Conservation (phyloP, 2,113 vertebrate genomes). For the Vidua macroura region DNA sequence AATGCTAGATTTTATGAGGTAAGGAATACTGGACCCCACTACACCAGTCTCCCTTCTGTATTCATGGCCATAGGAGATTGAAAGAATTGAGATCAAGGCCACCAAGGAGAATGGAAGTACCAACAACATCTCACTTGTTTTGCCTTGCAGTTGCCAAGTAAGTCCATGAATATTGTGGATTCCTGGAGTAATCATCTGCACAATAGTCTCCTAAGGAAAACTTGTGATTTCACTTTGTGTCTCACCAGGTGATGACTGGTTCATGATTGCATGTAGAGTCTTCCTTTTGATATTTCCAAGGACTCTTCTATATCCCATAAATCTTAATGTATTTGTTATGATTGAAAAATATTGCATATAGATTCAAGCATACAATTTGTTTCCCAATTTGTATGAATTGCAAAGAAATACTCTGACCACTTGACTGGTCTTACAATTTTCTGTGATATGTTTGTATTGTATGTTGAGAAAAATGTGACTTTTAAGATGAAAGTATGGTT, state of each 20-base stretch:
- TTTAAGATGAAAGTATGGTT: slow-evolving; percentile 1
- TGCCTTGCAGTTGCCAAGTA: neutral
- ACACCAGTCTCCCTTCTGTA: neutral
- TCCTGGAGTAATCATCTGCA: neutral
- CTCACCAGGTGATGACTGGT: neutral
- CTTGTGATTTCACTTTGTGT: rapidly evolving
- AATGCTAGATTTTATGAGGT: neutral
- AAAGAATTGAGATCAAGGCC: neutral
- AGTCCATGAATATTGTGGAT: neutral
- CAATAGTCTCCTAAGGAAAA: neutral
- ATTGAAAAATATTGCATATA: neutral
- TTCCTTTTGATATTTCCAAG: neutral
- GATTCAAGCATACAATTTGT: neutral
- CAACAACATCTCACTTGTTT: neutral
- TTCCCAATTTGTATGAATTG: neutral
- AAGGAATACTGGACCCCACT: neutral
- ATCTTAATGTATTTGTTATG: neutral
- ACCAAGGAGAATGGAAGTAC: neutral
- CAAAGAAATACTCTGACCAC: neutral
- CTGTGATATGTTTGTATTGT: neutral
- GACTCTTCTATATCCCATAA: neutral
- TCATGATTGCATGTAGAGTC: neutral
- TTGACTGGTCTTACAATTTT: neutral
- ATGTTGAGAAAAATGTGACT: neutral
- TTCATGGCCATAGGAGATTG: neutral